phyloP scores from a whole-genome alignment of 2,888 invertebrate genomes.

The Synergus umbraculus region DNA sequence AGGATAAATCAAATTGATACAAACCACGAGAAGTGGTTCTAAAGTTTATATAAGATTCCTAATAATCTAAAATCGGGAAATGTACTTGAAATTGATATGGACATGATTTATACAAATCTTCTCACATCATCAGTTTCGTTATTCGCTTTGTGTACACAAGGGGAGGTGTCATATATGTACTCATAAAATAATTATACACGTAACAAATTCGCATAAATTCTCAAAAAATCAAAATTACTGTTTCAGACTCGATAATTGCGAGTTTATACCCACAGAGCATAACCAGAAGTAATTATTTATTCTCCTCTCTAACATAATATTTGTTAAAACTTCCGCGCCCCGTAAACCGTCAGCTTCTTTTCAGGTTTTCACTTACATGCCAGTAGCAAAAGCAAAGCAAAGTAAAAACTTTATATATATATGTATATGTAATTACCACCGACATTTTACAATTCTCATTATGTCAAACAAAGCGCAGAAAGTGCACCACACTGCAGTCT shows the following conservation, averaged over 20 bases:
- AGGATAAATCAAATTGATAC: not conserved
- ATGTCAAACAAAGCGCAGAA: slow-evolving; percentile 17
- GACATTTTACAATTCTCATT: slow-evolving; percentile 36
- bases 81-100: too few species aligned
- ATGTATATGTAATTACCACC: slow-evolving; percentile 2
- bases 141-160: not conserved
- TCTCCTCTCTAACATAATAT: not conserved
- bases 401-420: not conserved
- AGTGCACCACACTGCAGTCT: not conserved
- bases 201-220: not conserved
- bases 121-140: not conserved
- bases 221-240: not conserved
- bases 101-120: too few species aligned
- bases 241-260: not conserved
- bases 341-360: not conserved
- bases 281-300: not conserved
- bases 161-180: not conserved
- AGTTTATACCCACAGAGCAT: slow-evolving; percentile 1
- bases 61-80: too few species aligned
- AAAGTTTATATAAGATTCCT: too few species aligned
- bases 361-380: slow-evolving; percentile 22
- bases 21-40: not conserved
- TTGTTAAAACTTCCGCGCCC: slow-evolving; percentile 4
- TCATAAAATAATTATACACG: not conserved
- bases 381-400: not conserved